Conservation (phyloP, 2,888 invertebrate species). For the Endotricha flammealis region DNA sequence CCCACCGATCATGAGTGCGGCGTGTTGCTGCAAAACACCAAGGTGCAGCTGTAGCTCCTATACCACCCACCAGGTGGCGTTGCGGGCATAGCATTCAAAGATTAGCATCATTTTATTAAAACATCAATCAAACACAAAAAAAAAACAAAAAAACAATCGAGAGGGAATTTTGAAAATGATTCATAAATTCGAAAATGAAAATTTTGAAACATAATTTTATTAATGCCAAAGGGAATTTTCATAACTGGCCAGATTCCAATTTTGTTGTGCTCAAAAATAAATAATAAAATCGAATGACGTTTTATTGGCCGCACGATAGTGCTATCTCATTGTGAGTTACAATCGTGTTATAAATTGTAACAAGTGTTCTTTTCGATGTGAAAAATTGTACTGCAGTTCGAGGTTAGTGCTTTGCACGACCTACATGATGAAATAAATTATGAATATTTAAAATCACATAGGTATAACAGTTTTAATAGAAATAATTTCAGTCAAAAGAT, state of each 20-base stretch:
- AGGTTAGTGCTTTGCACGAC: no score
- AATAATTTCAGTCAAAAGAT: no score
- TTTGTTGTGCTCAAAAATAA: constrained; percentile 14
- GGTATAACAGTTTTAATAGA: no score
- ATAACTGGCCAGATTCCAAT: constrained; percentile 17
- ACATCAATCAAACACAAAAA: no score
- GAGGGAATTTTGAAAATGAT: constrained; percentile 49
- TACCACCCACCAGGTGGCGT: constrained; percentile 60
- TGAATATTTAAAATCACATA: no score
- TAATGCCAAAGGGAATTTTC: constrained; percentile 35
- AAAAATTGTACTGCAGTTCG: background rate
- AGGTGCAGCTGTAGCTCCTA: constrained; percentile 94
- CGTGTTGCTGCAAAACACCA: constrained; percentile 97
- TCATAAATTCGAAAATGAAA: constrained; percentile 35
- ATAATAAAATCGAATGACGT: constrained; percentile 7
- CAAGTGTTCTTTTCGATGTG: background rate
- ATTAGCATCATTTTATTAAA: constrained; percentile 59
- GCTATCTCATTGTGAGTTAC: background rate
- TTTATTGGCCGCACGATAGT: constrained; percentile 6
- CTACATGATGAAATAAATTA: no score
- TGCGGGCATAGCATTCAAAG: constrained; percentile 70
- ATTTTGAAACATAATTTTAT: constrained; percentile 38
- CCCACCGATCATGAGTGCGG: constrained; percentile 93
- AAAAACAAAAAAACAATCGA: constrained; percentile 34
- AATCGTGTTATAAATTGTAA: constrained; percentile 1